Base-by-base conservation (phyloP, 2,888 invertebrate genomes). In the Tetropium fuscum region DNA sequence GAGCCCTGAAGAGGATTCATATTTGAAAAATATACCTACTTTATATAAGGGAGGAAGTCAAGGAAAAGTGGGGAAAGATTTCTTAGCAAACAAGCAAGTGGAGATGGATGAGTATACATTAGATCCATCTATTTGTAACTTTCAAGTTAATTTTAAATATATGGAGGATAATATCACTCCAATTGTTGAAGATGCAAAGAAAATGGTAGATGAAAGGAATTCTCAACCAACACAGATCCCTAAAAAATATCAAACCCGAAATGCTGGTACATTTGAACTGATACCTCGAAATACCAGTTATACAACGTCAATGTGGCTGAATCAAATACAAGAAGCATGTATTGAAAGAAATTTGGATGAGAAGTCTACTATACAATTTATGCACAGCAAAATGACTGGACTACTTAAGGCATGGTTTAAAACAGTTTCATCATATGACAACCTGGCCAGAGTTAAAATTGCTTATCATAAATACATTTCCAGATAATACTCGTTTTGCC, bases 401-500 rank as follows among this genome's bases (percentile, higher is more conserved):
- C 64, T 74, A 43, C 64, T 75, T 32, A 75, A 75, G 44, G 68
- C 74, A 22, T 75, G 75, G 75, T 74, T 68, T 44, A 75, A 74
- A 47, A 69, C 67, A 8, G 56, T 75, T 1, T 40, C 68, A 4
- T 55, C 54, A 45, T 71, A 64, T 60, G 65, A 74, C 51, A 53
- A 72, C 74, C 8, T 75, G 75, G 75, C 74, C 72, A 4, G 75
- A 75, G 55, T 58, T 74, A 54, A 74, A 74, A 63, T 58, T 74
- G 49, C 63, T 74, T 2, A 71, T 75, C 44, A 69, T 66, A 1
- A 68, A 70, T 64, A 70, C 69, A 5, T 75, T 74, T 58, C 75
- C 75, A n/a, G 75, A 75, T 53, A 75, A 73, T 47, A 40, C 51
- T 1, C 72, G 74, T 44, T 75, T 74, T 67, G 69, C 71, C 6